Base-by-base conservation (phyloP, 2,888 invertebrate species). In the Agrochola lota region DNA sequence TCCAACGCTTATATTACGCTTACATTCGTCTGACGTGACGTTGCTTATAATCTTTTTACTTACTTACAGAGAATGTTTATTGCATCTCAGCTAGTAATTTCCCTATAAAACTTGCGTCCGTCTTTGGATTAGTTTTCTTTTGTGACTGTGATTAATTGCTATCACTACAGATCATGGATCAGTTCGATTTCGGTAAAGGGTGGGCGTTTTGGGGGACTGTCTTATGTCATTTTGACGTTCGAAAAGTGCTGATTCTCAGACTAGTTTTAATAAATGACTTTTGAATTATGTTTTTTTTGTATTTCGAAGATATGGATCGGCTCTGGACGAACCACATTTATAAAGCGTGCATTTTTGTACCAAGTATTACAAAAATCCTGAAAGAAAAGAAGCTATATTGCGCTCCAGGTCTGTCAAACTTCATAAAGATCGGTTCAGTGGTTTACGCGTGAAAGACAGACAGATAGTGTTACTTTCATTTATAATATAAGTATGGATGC, bases 31-130 rank as follows among this genome's bases (percentile, higher is more conserved):
- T 26, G 35, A 75, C 52, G 35, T 62, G 60, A 46, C 30, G 23
- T 15, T 46, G 40, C 57, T 74, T 74, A 46, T 71, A 12, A 55
- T 55, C 12, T 63, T 49, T 57, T 63, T 69, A 35, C 57, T n/a
- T n/a, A 5, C 1, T 0, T 17, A 52, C 23, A 20, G 43, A 62
- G 40, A 63, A 40, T 30, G 15, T 12, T 46, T 71, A 40, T 62
- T 63, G 30, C 20, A 20, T 62, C 2, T 17, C 30, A 43, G 30
- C 11, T 43, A 55, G 55, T 60, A 35, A 60, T 77, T 60, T 77
- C 59, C 71, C 23, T 20, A 17, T 49, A 69, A 79, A 77, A 30
- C 7, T 59, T 26, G 26, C 49, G 40, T 43, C 62, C 30, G 55
- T 52, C 30, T 60, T n/a, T 80, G n/a, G 4, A 23, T 35, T 62